Conservation (phyloP, 1,140 invertebrate genomes). For the Psilanteris sp. region DNA sequence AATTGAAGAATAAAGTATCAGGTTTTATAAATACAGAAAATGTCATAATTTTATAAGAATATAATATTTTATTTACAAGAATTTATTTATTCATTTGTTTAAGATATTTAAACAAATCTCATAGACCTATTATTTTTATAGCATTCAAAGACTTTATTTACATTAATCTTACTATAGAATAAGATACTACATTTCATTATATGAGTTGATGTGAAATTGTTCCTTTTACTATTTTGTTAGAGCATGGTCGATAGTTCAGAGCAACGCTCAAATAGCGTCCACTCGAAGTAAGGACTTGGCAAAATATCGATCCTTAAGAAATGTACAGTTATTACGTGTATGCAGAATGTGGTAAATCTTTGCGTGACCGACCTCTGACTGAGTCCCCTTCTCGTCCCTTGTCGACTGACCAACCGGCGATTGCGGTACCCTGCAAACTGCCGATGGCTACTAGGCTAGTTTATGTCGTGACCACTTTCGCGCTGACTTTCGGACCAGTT, state of each 20-base stretch:
- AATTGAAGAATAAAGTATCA: no score
- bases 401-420: conserved; percentile 70
- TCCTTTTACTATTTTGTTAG: no score
- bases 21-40: no score
- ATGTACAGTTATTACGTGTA: conserved; percentile 57
- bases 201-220: no score
- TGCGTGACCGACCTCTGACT: conserved; percentile 70
- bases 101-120: no score
- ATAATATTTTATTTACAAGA: no score
- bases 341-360: conserved; percentile 72
- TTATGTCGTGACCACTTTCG: conserved; percentile 46
- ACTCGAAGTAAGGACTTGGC: conserved; percentile 29
- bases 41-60: no score
- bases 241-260: conserved; percentile 41
- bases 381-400: conserved; percentile 65
- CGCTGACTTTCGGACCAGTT: conserved; percentile 50
- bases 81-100: no score
- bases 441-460: conserved; percentile 64
- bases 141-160: no score
- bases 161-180: no score
- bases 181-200: no score
- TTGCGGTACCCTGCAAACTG: conserved; percentile 73
- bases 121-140: no score
- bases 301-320: conserved; percentile 68
- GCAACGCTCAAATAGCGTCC: conserved; percentile 28